Base-by-base conservation (phyloP, 64 coral and sea anemone species). In the Montipora efflorescens region DNA sequence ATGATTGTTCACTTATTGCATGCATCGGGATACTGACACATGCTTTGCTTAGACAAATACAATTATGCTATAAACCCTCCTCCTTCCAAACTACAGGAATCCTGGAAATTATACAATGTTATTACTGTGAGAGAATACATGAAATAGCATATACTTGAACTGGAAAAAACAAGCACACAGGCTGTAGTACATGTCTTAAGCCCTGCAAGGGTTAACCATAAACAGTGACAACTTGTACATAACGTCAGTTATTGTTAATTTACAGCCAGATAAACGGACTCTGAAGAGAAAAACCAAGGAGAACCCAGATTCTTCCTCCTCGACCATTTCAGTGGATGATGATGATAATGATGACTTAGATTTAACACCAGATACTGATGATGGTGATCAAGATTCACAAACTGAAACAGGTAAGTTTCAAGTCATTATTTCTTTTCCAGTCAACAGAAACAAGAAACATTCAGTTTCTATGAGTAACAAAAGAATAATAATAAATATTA, bases 381-480 rank as follows among this genome's bases (percentile, higher is more conserved):
- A 68, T 11, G 4, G 8, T 5, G 18, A 15, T 68, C 12, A 68
- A 15, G 66, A 1, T 68, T 68, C 66, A 68, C 12, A 68, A 15
- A 68, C 66, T 15, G 66, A 68, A 68, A 68, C 66, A 68, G 66
- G 66, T 68, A 68, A 68, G 18, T 68, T 68, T 68, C 66, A 68
- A 68, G 28, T 28, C 28, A 68, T 68, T 68, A 68, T 14, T 68
- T 68, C 5, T 68, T 21, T 68, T 14, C 18, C 12, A 68, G 66
- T 16, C 12, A 15, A 68, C 28, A 1, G 0, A n/a, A 68, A n/a
- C 18, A 68, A 68, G 66, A 5, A 68, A 68, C 66, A 68, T 68
- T 68, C 66, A 68, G 66, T 68, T 68, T 68, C 64, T 19, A 16
- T 13, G 0, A 68, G 18, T 16, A 68, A 68, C 13, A 11, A n/a